phyloP scores from a whole-genome alignment of 2,888 invertebrate species.

The Rhagonycha lutea region DNA sequence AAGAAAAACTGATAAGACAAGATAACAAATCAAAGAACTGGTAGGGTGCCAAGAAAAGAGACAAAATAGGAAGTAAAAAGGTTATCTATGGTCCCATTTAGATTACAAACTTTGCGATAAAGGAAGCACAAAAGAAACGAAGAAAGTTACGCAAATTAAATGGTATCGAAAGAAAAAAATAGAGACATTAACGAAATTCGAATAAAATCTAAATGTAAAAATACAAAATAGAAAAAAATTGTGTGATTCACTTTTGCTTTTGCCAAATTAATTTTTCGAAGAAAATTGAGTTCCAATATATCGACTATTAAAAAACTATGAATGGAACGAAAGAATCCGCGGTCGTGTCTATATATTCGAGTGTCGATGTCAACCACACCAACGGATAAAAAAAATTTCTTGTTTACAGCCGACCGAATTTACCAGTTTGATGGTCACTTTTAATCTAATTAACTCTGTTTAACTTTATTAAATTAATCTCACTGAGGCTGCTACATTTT shows the following conservation, averaged over 20 bases:
- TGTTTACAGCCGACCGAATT: constrained; percentile 12
- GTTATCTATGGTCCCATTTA: too few relatives aligned
- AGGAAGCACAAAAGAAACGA: too few relatives aligned
- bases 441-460: constrained; percentile 14
- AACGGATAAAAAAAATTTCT: constrained; percentile 11
- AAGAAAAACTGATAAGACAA: too few relatives aligned
- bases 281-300: neutral
- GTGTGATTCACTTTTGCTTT: neutral
- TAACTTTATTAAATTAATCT: constrained; percentile 5
- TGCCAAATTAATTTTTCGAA: neutral
- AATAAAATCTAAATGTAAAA: too few relatives aligned
- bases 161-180: too few relatives aligned
- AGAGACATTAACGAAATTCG: too few relatives aligned
- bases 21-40: too few relatives aligned
- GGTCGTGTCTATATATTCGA: constrained; percentile 30
- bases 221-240: too few relatives aligned
- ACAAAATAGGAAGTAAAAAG: too few relatives aligned
- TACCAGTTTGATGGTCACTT: constrained; percentile 13
- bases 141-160: too few relatives aligned
- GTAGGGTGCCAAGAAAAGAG: too few relatives aligned
- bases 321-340: constrained; percentile 18
- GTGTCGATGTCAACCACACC: constrained; percentile 28
- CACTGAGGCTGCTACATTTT: constrained; percentile 1
- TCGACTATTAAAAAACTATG: constrained; percentile 4
- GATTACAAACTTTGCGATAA: too few relatives aligned